Conservation (phyloP, 2,797 vertebrate genomes). For the Manis javanica region DNA sequence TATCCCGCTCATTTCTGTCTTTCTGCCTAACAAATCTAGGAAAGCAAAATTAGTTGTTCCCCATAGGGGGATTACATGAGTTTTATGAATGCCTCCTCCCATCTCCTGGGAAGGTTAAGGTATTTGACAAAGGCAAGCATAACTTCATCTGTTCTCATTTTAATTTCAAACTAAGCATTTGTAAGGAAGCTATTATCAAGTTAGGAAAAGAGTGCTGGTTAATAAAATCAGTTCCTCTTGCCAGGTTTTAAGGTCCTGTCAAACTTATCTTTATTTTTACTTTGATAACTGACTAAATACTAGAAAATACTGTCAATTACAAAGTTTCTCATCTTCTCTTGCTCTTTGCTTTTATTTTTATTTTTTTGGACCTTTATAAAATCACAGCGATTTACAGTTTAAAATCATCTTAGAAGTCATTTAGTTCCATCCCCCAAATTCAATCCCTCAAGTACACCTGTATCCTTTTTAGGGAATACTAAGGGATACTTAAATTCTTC, state of each 20-base stretch:
- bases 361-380: conserved; percentile 19
- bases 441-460: background rate
- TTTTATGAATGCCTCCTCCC: background rate
- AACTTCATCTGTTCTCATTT: background rate
- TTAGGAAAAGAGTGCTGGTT: background rate
- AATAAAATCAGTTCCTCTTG: background rate
- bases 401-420: conserved; percentile 23
- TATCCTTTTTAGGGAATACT: background rate
- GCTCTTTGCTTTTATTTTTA: conserved; percentile 23
- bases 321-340: background rate
- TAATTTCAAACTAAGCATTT: background rate
- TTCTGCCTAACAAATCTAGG: no score
- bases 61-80: background rate
- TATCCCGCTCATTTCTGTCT: no score
- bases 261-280: conserved; percentile 27
- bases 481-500: background rate
- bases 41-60: background rate
- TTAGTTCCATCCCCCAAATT: background rate
- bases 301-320: background rate
- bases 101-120: background rate
- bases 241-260: background rate
- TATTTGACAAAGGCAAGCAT: background rate
- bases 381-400: conserved; percentile 6
- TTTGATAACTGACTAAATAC: conserved; percentile 33
- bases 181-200: background rate